Conservation (phyloP, 2,113 vertebrate genomes). For the Nettapus auritus region DNA sequence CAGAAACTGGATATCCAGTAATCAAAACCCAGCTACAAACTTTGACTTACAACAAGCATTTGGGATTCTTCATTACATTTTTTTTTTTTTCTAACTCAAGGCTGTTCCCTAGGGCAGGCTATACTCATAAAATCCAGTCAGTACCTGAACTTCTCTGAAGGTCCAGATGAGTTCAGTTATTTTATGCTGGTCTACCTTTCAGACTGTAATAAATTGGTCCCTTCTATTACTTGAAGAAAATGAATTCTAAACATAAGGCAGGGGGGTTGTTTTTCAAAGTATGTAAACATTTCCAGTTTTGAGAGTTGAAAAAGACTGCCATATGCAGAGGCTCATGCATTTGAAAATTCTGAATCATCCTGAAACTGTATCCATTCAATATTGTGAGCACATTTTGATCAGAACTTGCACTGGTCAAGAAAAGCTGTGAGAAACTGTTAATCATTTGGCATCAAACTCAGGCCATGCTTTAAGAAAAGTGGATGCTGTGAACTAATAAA, state of each 20-base stretch:
- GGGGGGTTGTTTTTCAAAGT: background rate
- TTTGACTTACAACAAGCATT: background rate
- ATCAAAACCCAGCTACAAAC: background rate
- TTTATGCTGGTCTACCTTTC: background rate
- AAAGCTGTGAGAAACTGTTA: constrained; percentile 37
- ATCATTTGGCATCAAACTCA: constrained; percentile 24
- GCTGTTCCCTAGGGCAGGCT: background rate
- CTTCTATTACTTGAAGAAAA: background rate
- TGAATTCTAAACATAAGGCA: background rate
- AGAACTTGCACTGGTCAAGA: background rate
- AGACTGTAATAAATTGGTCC: background rate
- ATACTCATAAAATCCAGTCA: background rate
- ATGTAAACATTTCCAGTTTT: background rate
- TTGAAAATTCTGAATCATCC: background rate
- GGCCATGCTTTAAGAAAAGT: constrained; percentile 36
- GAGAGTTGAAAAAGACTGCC: background rate
- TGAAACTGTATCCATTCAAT: background rate
- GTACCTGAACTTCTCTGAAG: background rate
- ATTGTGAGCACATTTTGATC: constrained; percentile 27
- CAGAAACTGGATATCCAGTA: background rate
- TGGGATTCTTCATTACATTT: background rate
- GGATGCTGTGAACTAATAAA: constrained; percentile 35
- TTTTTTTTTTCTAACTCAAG: background rate
- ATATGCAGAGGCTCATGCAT: background rate
- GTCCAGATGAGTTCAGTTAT: background rate